These are phyloP conservation scores for Burhinus oedicnemus DNA, from an alignment of 2,113 vertebrate species.

Conservation along the genomic window DNA sequence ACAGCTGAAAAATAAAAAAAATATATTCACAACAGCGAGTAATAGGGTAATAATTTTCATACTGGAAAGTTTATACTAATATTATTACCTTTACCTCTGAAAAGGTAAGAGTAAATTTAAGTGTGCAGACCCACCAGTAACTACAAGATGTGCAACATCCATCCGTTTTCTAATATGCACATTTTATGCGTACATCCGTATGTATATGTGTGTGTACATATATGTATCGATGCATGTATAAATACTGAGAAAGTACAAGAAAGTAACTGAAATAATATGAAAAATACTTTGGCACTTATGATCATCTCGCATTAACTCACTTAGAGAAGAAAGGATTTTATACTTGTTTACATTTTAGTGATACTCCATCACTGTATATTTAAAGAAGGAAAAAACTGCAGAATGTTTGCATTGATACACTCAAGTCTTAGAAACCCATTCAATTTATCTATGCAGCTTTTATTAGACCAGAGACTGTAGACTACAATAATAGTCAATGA, in stretches of 20 bases:
- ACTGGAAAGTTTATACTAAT: background rate
- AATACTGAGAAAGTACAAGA: background rate
- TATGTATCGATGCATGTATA: fast-evolving
- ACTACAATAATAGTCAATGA: conserved; percentile 95
- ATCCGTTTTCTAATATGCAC: background rate
- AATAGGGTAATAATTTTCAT: background rate
- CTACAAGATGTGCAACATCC: background rate
- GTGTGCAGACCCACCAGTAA: background rate
- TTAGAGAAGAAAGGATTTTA: conserved; percentile 27
- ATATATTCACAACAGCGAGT: background rate
- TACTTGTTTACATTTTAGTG: conserved; percentile 82
- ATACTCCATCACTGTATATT: conserved; percentile 86
- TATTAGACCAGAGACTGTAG: conserved; percentile 92
- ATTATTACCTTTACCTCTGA: background rate
- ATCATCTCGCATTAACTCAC: conserved; percentile 18
- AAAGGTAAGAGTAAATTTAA: background rate
- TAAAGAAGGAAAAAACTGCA: conserved; percentile 86
- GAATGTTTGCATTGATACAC: conserved; percentile 84
- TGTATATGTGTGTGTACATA: fast-evolving
- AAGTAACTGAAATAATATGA: background rate
- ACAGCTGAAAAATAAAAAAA: conserved; percentile 7
- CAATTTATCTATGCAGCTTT: conserved; percentile 94
- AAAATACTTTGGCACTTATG: background rate
- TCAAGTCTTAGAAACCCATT: conserved; percentile 86
- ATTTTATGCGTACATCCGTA: background rate